These are phyloP conservation scores for Crypturellus tataupa DNA, from an alignment of 2,797 vertebrate species.

Conservation along the genomic window DNA sequence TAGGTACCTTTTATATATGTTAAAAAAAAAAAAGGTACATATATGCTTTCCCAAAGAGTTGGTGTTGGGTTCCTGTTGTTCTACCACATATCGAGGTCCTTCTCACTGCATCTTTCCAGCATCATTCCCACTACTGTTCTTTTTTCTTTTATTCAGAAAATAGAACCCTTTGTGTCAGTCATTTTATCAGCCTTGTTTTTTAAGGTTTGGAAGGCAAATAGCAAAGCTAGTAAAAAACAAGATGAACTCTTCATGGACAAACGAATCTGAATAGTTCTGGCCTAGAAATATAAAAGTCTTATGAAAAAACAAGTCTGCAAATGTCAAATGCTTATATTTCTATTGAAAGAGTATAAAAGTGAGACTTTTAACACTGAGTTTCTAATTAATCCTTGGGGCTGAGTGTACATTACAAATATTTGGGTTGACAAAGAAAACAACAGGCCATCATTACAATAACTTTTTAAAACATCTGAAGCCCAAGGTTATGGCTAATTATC, in stretches of 20 bases:
- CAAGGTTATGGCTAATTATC: background rate
- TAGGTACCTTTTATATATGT: background rate
- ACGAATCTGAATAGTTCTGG: background rate
- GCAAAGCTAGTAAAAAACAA: background rate
- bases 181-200: background rate
- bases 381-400: background rate
- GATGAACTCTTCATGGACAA: background rate
- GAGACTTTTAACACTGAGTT: background rate
- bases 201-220: background rate
- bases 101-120: background rate
- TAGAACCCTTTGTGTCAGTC: background rate
- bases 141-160: background rate
- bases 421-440: background rate
- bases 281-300: background rate
- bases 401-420: background rate
- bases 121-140: rapidly evolving
- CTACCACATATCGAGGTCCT: background rate
- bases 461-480: background rate
- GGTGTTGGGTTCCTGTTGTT: background rate
- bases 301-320: background rate
- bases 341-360: background rate
- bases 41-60: background rate
- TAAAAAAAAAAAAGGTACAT: background rate
- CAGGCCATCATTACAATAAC: background rate
- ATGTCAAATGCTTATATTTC: background rate